Base-by-base conservation (phyloP, 2,113 vertebrate genomes). In the Scopus umbretta region DNA sequence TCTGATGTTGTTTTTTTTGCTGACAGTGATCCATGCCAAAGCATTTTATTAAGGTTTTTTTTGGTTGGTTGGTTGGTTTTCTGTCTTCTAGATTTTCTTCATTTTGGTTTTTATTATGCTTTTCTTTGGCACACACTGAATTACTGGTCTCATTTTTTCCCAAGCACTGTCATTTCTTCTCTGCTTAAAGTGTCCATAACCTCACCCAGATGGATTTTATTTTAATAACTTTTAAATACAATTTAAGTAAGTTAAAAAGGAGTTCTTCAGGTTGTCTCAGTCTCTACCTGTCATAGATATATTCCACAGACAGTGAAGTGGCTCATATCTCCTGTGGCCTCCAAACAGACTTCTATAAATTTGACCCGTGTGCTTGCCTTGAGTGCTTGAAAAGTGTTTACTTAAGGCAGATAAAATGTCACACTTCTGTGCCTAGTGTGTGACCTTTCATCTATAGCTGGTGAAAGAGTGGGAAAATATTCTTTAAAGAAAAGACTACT, bases 1-100 rank as follows among this genome's bases (percentile, higher is more conserved):
- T 72, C 58, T 2, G 6, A 0, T 10, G 3, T 8, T 56, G 9
- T 21, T 3, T 32, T 58, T 71, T 85, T 67, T 52, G 1, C 17
- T 5, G 5, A 62, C 7, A 25, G 18, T n/a, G 17, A 47, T 47
- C 11, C 11, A 40, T 34, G 38, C 5, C 16, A 45, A 53, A 75
- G 4, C 5, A 72, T 76, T 53, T 56, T 6, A 75, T 80, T 34
- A 56, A 38, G 30, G 16, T 3, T 53, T 80, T 10, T 13, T 45
- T 58, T 21, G 4, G 6, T 73, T 80, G 1, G 1, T 66, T 53
- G 8, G 49, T 72, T 29, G 3, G 3, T 47, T 82, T 66, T 27
- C 7, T 61, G 4, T 61, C 11, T 56, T 73, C 27, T 10, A 63
- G 2, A 21, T 14, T 88, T 75, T 50, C 20, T 58, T 76, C 80